Evolutionary conservation across 2,888 invertebrate genomes (phyloP).

Genomic region (Nomada hirtipes): DNA sequence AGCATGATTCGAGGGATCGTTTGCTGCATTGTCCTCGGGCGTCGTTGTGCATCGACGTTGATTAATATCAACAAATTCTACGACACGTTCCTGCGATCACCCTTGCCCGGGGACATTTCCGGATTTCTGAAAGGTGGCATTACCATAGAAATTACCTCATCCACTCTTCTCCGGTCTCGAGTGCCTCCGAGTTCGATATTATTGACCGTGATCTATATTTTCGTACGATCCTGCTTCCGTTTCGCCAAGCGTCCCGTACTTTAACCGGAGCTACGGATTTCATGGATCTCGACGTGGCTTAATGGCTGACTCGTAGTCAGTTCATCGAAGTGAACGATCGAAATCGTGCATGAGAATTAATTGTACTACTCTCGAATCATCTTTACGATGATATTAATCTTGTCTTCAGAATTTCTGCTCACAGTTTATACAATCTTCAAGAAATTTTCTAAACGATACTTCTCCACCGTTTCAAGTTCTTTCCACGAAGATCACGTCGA

Average conservation of each 20-base stretch:
- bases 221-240: conserved; percentile 31
- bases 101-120: neutral
- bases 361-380: too few species aligned
- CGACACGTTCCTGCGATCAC: conserved; percentile 44
- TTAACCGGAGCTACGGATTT: conserved; percentile 6
- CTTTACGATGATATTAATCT: too few species aligned
- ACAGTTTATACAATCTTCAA: too few species aligned
- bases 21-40: conserved; percentile 24
- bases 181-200: neutral
- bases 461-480: neutral
- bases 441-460: too few species aligned
- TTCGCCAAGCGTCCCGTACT: neutral
- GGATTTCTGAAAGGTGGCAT: conserved; percentile 38
- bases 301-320: neutral
- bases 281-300: neutral
- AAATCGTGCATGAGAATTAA: neutral
- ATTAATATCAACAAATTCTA: conserved; percentile 69
- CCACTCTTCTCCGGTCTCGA: neutral
- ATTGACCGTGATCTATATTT: conserved; percentile 40
- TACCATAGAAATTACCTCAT: conserved; percentile 41
- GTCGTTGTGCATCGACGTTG: conserved; percentile 50
- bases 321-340: conserved; percentile 23
- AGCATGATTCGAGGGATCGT: conserved; percentile 52
- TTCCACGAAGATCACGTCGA: neutral
- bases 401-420: too few species aligned